Evolutionary conservation across 2,888 invertebrate species (phyloP).

Genomic region (Empis livida): DNA sequence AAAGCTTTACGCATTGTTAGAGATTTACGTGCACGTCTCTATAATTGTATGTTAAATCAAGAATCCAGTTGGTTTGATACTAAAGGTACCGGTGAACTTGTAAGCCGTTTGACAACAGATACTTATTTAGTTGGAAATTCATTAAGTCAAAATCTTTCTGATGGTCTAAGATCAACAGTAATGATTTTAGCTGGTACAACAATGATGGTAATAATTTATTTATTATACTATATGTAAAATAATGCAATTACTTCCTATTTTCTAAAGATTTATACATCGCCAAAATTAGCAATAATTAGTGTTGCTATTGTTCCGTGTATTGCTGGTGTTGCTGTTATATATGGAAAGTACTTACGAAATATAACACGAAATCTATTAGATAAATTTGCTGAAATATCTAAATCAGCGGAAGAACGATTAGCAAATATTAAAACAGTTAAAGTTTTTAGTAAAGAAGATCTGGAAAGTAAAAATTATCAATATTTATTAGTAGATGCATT

Average conservation of each 20-base stretch:
- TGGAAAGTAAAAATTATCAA: conserved; percentile 58
- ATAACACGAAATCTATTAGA: conserved; percentile 74
- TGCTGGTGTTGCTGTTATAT: conserved; percentile 66
- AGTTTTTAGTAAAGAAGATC: conserved; percentile 75
- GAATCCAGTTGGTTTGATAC: conserved; percentile 87
- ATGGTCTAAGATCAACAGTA: conserved; percentile 76
- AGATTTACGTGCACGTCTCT: conserved; percentile 61
- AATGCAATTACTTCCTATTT: conserved; percentile 8
- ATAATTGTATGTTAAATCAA: conserved; percentile 67
- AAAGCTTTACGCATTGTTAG: conserved; percentile 79
- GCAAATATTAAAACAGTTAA: conserved; percentile 88
- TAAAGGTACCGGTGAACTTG: conserved; percentile 79
- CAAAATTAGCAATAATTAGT: conserved; percentile 74
- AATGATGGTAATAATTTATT: conserved; percentile 70
- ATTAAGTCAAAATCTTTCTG: conserved; percentile 86
- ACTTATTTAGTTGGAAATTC: conserved; percentile 84
- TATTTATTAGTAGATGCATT: conserved; percentile 58
- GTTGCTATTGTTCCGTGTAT: conserved; percentile 82
- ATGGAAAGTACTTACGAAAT: conserved; percentile 71
- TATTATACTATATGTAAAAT: background rate
- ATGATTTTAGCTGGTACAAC: conserved; percentile 79
- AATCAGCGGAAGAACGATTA: conserved; percentile 84
- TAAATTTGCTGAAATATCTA: conserved; percentile 44
- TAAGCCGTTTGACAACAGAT: conserved; percentile 83
- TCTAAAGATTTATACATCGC: conserved; percentile 76